Evolutionary conservation across 2,888 invertebrate genomes (phyloP), one percentile per base, ranked within the genome.

Genomic region (Dynastes tityus): DNA sequence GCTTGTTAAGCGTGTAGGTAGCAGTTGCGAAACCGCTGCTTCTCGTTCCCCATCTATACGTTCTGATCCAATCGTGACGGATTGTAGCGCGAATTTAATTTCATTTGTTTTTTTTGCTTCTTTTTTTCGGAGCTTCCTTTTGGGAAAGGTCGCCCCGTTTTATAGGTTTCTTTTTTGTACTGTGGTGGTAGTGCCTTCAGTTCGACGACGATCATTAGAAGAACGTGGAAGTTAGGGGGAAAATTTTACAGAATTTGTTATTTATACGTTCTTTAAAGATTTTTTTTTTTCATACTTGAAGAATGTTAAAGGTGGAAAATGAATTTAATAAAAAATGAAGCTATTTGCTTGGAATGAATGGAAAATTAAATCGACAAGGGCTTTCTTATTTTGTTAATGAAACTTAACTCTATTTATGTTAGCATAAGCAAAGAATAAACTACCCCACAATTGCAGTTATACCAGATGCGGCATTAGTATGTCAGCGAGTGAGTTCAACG

Each of bases 1-100:
- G 88, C 88, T 88, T 86, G 88, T 88, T 88, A 79, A 81, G 73
- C 51, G 78, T 82, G 83, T 80, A 82, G 85, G 84, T 84, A 84
- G 84, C 84, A 82, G 84, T 84, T 83, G 82, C 80, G 84, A 84
- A 84, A 78, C 78, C 78, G 67, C 67, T 53, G 58, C 71, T 22
- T 64, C 22, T 58, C 73, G 58, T 61, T 22, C 51, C 22, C 73
- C 73, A 29, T 40, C 63, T 32, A 27, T 73, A 37, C 53, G 37
- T 37, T 49, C 16, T 49, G n/a, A 67, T 63, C 61, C 27, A 63
- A 16, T 27, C 11, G 22, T 32, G 13, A 22, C 6, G 8, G 11
- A 51, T 68, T 11, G 29, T 0, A 51, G 22, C 27, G 13, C n/a
- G 58, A n/a, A 58, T 29, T 37, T 40, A 16, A 58, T 11, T 40